Evolutionary conservation across 2,888 invertebrate genomes (phyloP).

Genomic region (Cepaea hortensis): DNA sequence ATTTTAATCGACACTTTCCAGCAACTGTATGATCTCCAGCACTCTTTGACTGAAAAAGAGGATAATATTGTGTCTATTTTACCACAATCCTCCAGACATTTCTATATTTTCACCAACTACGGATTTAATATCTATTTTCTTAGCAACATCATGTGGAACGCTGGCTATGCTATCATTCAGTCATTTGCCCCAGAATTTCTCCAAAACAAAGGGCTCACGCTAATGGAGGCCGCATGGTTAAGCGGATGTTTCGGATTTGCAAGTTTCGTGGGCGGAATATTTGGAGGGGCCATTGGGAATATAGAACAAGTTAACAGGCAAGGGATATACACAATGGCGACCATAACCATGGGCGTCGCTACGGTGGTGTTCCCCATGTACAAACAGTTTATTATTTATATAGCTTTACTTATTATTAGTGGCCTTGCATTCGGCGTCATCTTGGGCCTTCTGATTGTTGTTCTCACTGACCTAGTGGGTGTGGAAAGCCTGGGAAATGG

Average conservation of each 20-base stretch:
- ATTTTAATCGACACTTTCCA: constrained; percentile 33
- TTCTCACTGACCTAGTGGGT: constrained; percentile 66
- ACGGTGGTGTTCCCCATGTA: constrained; percentile 53
- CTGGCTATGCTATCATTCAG: constrained; percentile 58
- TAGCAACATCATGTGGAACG: constrained; percentile 69
- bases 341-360: constrained; percentile 58
- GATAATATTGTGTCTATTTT: not conserved
- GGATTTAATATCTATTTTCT: constrained; percentile 64
- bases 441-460: constrained; percentile 66
- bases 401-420: constrained; percentile 52
- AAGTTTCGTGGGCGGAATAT: constrained; percentile 39
- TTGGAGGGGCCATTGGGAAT: constrained; percentile 43
- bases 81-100: constrained; percentile 34
- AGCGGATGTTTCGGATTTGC: constrained; percentile 54
- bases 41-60: not conserved
- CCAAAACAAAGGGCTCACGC: constrained; percentile 56
- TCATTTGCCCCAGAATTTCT: constrained; percentile 64
- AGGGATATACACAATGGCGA: constrained; percentile 59
- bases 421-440: constrained; percentile 66
- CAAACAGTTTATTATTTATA: constrained; percentile 37
- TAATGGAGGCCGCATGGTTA: constrained; percentile 58
- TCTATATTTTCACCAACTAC: constrained; percentile 56
- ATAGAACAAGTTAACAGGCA: constrained; percentile 55
- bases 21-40: constrained; percentile 23
- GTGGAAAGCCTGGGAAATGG: constrained; percentile 62